These are phyloP conservation scores for Smittia aterrima DNA, from an alignment of 2,888 invertebrate genomes.

Conservation along the genomic window DNA sequence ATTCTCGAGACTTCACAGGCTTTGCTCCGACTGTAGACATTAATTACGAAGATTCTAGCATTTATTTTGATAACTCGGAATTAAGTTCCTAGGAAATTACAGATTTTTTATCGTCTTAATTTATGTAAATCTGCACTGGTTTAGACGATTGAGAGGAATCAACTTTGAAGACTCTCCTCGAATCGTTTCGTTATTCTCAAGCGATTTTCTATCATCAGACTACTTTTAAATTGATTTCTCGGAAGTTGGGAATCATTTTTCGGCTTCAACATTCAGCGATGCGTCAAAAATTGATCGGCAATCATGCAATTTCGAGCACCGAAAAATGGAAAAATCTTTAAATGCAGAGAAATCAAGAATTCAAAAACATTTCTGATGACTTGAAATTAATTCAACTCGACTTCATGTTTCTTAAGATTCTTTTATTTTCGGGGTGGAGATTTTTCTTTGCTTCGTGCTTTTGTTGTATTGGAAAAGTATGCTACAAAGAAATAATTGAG, in stretches of 20 bases:
- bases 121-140: constrained; percentile 8
- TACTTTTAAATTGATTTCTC: constrained; percentile 38
- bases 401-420: background rate
- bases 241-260: constrained; percentile 11
- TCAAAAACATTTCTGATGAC: background rate
- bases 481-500: no score
- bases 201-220: constrained; percentile 20
- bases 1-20: no score
- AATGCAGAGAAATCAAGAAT: background rate
- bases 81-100: background rate
- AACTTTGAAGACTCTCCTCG: background rate
- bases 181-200: background rate
- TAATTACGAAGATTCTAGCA: constrained; percentile 6
- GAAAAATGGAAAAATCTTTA: background rate
- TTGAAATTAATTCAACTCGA: background rate
- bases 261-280: background rate
- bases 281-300: constrained; percentile 40
- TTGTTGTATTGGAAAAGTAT: background rate
- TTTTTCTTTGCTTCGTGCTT: background rate
- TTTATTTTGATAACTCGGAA: background rate
- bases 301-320: constrained; percentile 34
- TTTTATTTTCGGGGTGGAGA: constrained; percentile 12
- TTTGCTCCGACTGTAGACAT: constrained; percentile 10
- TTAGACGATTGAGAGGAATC: background rate
- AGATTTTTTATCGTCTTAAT: background rate